Conservation (phyloP, 2,797 vertebrate species). For the Tapera naevia region DNA sequence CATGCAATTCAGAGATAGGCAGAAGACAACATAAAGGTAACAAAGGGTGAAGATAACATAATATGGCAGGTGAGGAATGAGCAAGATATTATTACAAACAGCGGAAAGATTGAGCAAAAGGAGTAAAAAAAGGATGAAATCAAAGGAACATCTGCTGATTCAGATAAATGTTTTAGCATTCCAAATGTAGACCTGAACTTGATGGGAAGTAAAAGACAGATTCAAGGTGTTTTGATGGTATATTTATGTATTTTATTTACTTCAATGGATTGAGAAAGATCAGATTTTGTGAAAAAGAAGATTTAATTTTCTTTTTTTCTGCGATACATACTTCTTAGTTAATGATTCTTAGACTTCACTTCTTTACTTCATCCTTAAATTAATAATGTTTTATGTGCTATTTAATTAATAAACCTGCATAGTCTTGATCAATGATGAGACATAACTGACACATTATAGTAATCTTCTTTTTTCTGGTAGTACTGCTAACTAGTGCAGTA, state of each 20-base stretch:
- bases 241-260: neutral
- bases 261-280: neutral
- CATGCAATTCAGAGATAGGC: slow-evolving; percentile 12
- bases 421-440: neutral
- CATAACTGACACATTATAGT: neutral
- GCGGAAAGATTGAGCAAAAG: neutral
- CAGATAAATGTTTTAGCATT: neutral
- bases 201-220: neutral
- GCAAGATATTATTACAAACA: neutral
- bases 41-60: neutral
- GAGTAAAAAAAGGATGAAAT: neutral
- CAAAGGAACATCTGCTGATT: slow-evolving; percentile 27
- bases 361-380: neutral
- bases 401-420: neutral
- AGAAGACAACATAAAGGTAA: neutral
- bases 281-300: neutral
- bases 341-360: neutral
- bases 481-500: neutral
- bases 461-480: neutral
- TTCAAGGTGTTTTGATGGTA: neutral
- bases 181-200: neutral
- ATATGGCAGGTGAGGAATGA: slow-evolving; percentile 45
- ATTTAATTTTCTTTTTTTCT: neutral
- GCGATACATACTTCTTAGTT: neutral
- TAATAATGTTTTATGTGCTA: neutral